phyloP scores from a whole-genome alignment of 53 echinoderm and acorn worm genomes.

The Astropecten irregularis region DNA sequence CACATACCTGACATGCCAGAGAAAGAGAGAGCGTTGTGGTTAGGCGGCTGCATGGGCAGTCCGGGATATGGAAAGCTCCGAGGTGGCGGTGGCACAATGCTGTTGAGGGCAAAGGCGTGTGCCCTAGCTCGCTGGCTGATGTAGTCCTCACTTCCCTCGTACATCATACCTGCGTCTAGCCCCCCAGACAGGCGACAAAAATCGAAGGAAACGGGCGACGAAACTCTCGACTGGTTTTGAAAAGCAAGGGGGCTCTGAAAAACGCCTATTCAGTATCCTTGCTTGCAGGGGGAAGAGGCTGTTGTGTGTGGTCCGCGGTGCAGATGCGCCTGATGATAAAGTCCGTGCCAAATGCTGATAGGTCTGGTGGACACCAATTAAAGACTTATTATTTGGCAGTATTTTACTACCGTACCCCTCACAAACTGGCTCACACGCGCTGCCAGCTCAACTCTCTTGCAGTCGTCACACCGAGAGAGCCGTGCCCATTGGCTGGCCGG shows the following conservation, averaged over 20 bases:
- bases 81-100: conserved; percentile 98
- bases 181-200: conserved; percentile 43
- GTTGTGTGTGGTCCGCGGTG: conserved; percentile 48
- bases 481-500: conserved; percentile 32
- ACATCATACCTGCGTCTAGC: conserved; percentile 85
- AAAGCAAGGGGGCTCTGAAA: conserved; percentile 24
- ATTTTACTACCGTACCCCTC: conserved; percentile 32
- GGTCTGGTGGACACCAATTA: conserved; percentile 67
- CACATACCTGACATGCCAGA: conserved; percentile 71
- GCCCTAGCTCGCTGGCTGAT: conserved; percentile 93
- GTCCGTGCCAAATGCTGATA: conserved; percentile 51
- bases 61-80: conserved; percentile 94
- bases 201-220: conserved; percentile 57
- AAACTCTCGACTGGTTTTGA: conserved; percentile 51
- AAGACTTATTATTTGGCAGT: conserved; percentile 63
- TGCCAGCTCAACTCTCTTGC: neutral
- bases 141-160: conserved; percentile 95
- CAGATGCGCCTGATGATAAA: conserved; percentile 56
- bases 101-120: conserved; percentile 96
- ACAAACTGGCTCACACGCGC: conserved; percentile 36
- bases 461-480: neutral
- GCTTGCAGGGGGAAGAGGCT: conserved; percentile 4
- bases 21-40: conserved; percentile 85
- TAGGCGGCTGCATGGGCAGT: conserved; percentile 92
- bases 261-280: conserved; percentile 25